Percentiles rank a stretch among this genome's conserved stretches.
Conservation (phyloP, 2,797 vertebrate genomes). For the Synanceia verrucosa region DNA sequence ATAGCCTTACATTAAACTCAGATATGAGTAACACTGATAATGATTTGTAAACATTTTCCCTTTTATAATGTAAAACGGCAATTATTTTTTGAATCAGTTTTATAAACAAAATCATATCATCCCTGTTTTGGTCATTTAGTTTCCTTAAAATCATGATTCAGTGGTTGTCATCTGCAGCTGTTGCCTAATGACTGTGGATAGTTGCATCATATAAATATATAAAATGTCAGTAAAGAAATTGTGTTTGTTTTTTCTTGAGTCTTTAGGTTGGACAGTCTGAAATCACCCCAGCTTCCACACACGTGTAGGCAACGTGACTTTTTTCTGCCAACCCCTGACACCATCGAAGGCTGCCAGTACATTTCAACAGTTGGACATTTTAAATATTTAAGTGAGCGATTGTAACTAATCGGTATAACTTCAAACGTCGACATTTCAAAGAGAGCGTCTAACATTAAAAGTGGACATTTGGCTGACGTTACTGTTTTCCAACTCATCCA, state of each 20-base stretch:
- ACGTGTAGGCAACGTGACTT: constrained; percentile 33
- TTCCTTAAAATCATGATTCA: not conserved
- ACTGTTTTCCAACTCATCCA: constrained; percentile 53
- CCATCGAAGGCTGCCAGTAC: constrained; percentile 28
- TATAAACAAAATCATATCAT: not conserved
- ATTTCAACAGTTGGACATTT: constrained; percentile 66
- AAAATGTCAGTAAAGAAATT: not conserved
- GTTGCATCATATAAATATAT: not conserved
- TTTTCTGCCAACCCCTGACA: constrained; percentile 8
- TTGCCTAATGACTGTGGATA: not conserved
- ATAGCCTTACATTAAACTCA: not conserved
- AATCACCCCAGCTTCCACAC: constrained; percentile 14
- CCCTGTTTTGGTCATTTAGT: not conserved
- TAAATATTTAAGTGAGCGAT: constrained; percentile 73
- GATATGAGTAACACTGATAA: not conserved
- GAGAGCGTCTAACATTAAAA: constrained; percentile 40
- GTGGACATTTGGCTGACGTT: constrained; percentile 53
- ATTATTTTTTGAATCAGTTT: not conserved
- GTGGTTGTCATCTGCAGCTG: not conserved
- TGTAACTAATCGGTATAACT: constrained; percentile 61
- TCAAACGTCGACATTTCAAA: constrained; percentile 50
- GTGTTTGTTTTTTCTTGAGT: not conserved
- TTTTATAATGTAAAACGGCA: not conserved
- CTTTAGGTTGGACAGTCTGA: constrained; percentile 12
- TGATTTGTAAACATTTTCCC: not conserved